Conservation (phyloP, 2,113 vertebrate species). For the Rhinoderma darwinii region DNA sequence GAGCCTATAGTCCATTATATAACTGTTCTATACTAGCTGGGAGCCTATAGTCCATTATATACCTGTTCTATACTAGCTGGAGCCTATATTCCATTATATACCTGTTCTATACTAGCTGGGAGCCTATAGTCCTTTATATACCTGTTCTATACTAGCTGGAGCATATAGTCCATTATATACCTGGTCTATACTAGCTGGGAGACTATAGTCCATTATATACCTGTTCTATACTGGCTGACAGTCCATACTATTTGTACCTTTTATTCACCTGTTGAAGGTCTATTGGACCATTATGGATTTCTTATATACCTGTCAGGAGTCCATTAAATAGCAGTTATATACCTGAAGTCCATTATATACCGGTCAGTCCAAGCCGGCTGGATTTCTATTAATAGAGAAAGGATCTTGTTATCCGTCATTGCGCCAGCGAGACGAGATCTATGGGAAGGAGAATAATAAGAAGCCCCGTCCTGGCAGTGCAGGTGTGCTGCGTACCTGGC, state of each 20-base stretch:
- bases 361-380: not conserved
- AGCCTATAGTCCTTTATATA: not conserved
- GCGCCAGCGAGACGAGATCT: not conserved
- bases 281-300: not conserved
- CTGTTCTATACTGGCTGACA: not conserved
- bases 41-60: not conserved
- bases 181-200: not conserved
- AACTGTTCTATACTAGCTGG: not conserved
- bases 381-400: no score
- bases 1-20: not conserved
- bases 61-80: not conserved
- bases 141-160: not conserved
- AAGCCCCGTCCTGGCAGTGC: not conserved
- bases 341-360: not conserved
- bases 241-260: not conserved
- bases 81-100: not conserved
- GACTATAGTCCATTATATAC: not conserved
- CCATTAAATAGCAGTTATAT: not conserved
- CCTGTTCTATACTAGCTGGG: not conserved
- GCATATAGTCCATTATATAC: not conserved
- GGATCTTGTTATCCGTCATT: no score
- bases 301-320: not conserved
- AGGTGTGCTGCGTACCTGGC: not conserved
- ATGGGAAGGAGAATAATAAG: not conserved
- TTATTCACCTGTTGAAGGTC: not conserved